Percentiles rank a stretch among this genome's conserved stretches.
Conservation (phyloP, 2,113 vertebrate genomes). For the Erinaceus europaeus region DNA sequence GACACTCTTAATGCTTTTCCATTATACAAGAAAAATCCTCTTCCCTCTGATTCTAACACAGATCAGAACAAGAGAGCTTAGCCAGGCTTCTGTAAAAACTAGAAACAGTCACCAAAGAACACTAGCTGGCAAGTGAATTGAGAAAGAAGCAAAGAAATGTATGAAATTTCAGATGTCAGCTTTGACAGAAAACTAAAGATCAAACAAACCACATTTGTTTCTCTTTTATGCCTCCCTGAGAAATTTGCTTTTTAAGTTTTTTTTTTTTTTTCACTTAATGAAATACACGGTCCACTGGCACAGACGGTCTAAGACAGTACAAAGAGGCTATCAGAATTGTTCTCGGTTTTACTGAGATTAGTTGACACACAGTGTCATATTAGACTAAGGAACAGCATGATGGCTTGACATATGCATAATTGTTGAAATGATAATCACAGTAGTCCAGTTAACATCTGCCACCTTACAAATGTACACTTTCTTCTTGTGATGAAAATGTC, state of each 20-base stretch:
- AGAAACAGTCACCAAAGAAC: background rate
- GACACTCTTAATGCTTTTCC: background rate
- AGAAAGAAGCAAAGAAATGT: background rate
- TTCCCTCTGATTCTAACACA: background rate
- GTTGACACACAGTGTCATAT: background rate
- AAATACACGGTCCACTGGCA: background rate
- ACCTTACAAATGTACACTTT: background rate
- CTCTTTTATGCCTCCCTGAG: background rate
- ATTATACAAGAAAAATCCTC: background rate
- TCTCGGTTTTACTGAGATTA: background rate
- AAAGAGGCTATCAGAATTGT: background rate
- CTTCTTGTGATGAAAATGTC: background rate
- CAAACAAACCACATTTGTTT: slow-evolving; percentile 43
- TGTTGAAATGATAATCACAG: background rate
- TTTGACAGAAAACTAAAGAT: slow-evolving; percentile 29
- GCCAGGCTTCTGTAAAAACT: background rate
- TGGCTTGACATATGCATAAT: background rate
- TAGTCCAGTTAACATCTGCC: background rate
- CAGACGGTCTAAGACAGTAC: background rate
- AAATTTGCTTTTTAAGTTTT: slow-evolving; percentile 25
- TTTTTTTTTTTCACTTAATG: background rate
- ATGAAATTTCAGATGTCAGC: background rate
- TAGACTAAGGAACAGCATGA: background rate
- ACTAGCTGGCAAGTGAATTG: background rate
- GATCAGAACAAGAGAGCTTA: slow-evolving; percentile 3